phyloP scores from a whole-genome alignment of 2,797 vertebrate genomes.

The Trematomus bernacchii region DNA sequence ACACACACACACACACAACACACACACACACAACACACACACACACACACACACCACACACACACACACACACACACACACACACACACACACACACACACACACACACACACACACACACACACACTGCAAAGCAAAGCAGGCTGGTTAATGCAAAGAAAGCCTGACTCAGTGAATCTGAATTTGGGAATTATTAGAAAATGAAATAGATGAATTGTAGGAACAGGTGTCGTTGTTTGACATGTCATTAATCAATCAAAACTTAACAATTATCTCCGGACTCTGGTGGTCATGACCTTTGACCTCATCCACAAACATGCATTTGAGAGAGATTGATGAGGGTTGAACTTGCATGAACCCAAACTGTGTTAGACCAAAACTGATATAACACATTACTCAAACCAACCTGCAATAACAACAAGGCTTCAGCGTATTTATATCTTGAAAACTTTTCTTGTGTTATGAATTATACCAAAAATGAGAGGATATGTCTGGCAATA shows the following conservation, averaged over 20 bases:
- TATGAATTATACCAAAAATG: not conserved
- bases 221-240: slow-evolving; percentile 76
- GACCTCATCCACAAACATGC: slow-evolving; percentile 57
- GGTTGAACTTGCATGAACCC: slow-evolving; percentile 48
- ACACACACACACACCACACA: slow-evolving; percentile 4
- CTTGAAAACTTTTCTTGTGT: not conserved
- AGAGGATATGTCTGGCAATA: not conserved
- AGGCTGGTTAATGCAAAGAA: slow-evolving; percentile 24
- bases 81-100: slow-evolving; percentile 3
- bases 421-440: not conserved
- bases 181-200: slow-evolving; percentile 21
- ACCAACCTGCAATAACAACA: slow-evolving; percentile 2
- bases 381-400: not conserved
- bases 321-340: slow-evolving; percentile 58
- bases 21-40: slow-evolving; percentile 3
- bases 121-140: slow-evolving; percentile 15
- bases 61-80: not conserved
- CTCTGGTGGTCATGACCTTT: slow-evolving; percentile 63
- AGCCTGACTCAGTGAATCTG: not conserved
- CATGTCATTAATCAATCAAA: slow-evolving; percentile 79
- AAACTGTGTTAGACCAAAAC: slow-evolving; percentile 23
- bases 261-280: slow-evolving; percentile 69
- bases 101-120: slow-evolving; percentile 20
- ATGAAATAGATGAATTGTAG: slow-evolving; percentile 41
- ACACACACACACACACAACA: not conserved